Base-by-base conservation (phyloP, 2,797 vertebrate genomes). In the Alfaro cultratus region DNA sequence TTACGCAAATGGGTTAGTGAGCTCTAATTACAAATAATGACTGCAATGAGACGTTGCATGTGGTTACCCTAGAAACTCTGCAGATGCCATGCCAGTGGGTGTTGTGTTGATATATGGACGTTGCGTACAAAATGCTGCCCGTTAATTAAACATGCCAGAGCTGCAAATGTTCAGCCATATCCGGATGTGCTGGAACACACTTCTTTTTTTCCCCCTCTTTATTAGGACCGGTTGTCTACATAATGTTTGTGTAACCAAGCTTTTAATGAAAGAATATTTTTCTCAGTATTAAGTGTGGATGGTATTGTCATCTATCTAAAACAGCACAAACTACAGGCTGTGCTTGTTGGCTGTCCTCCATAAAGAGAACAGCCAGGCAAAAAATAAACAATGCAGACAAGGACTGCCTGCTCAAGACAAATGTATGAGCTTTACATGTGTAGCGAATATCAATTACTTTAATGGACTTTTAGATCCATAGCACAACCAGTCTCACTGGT, bases 21-120 rank as follows among this genome's bases (percentile, higher is more conserved):
- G 77, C 80, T 88, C 18, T 87, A 90, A 91, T 89, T 89, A 85
- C 81, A 81, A 78, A 81, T 91, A 84, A 89, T 82, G 77, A 78
- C 75, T 84, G 74, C 67, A 55, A 78, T 75, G 60, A 91, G 76
- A 86, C 39, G 68, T 82, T 79, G 80, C 31, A 71, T 79, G 57
- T 51, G 73, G 85, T 89, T 90, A 72, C 84, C 86, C 87, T 89
- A 78, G 91, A 68, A 90, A 92, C 88, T 70, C 62, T 76, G 82
- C 74, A 79, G 86, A 82, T 84, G 80, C 57, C 82, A 84, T 80
- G 67, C 34, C 74, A 79, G 77, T 84, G 84, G 80, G 73, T 82
- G 88, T 82, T 78, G 64, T 81, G 76, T 83, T 83, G 75, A 87
- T 86, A 75, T 79, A 84, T 79, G 73, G 74, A 76, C 80, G 57